Evolutionary conservation across 2,888 invertebrate species (phyloP).

Genomic region (Biston stratarius): DNA sequence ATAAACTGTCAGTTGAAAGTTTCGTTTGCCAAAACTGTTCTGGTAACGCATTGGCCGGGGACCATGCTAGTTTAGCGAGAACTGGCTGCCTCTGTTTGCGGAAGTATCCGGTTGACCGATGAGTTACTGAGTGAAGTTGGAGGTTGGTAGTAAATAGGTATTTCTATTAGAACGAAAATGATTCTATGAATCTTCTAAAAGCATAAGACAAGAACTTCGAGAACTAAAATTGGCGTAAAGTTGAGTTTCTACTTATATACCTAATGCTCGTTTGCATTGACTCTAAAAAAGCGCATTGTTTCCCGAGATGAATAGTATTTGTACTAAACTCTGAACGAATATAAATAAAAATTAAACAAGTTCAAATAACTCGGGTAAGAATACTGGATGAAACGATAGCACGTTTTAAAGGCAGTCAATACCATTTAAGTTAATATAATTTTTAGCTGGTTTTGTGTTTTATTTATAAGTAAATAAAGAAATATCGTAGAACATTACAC

Average conservation of each 20-base stretch:
- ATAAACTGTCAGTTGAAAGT: constrained; percentile 64
- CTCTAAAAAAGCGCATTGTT: too few relatives aligned
- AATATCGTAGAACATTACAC: too few relatives aligned
- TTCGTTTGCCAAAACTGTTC: constrained; percentile 42
- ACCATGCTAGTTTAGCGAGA: constrained; percentile 37
- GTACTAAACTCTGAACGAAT: too few relatives aligned
- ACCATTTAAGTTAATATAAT: too few relatives aligned
- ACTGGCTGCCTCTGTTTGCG: constrained; percentile 51
- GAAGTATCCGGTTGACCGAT: constrained; percentile 49
- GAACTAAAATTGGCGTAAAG: background rate
- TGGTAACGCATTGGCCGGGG: constrained; percentile 49
- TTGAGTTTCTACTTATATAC: background rate
- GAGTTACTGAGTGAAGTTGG: constrained; percentile 49
- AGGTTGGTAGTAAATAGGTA: constrained; percentile 28
- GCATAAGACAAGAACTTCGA: background rate
- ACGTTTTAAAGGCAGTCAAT: too few relatives aligned
- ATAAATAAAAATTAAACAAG: too few relatives aligned
- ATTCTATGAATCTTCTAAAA: constrained; percentile 10
- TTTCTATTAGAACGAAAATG: constrained; percentile 13
- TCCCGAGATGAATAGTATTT: too few relatives aligned
- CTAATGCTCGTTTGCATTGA: too few relatives aligned
- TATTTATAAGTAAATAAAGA: too few relatives aligned
- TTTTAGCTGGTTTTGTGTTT: too few relatives aligned
- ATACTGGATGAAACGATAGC: too few relatives aligned
- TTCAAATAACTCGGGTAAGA: too few relatives aligned